Evolutionary conservation across 1,140 invertebrate genomes (phyloP).

Genomic region (Drosophila kanapiae): DNA sequence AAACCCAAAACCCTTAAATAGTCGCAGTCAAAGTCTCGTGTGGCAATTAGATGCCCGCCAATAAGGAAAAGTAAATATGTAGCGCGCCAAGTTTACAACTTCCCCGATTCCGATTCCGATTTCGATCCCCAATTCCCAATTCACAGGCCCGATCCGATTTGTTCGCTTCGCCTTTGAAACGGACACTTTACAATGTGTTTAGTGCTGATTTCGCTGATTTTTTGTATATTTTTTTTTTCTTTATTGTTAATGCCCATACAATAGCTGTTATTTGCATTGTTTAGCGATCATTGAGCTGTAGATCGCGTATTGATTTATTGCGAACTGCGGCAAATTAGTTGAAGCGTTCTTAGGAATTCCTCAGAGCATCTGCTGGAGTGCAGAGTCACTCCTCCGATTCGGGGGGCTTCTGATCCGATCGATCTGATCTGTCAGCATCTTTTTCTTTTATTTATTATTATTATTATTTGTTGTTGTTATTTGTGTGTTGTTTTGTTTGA

Average conservation of each 20-base stretch:
- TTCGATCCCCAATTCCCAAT: neutral
- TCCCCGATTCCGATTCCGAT: constrained; percentile 37
- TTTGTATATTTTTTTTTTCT: constrained; percentile 5
- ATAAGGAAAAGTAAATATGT: constrained; percentile 76
- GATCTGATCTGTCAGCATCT: constrained; percentile 25
- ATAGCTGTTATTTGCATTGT: constrained; percentile 58
- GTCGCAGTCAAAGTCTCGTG: constrained; percentile 56
- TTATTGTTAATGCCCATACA: constrained; percentile 45
- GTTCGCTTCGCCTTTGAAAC: constrained; percentile 37
- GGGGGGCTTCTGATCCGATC: neutral
- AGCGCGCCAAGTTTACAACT: constrained; percentile 38
- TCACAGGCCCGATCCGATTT: constrained; percentile 40
- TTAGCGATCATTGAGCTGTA: constrained; percentile 50
- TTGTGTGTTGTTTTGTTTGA: constrained; percentile 1
- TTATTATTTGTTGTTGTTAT: neutral
- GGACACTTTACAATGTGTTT: constrained; percentile 25
- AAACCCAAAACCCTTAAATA: constrained; percentile 74
- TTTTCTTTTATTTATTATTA: neutral
- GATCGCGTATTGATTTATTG: constrained; percentile 54
- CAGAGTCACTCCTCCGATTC: constrained; percentile 28
- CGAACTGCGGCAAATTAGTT: constrained; percentile 37
- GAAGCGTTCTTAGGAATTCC: constrained; percentile 16
- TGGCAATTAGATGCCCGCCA: constrained; percentile 69
- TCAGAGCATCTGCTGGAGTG: constrained; percentile 13
- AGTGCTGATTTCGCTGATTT: constrained; percentile 2